phyloP scores from a whole-genome alignment of 1,140 invertebrate species.

The Coenobita brevimanus region DNA sequence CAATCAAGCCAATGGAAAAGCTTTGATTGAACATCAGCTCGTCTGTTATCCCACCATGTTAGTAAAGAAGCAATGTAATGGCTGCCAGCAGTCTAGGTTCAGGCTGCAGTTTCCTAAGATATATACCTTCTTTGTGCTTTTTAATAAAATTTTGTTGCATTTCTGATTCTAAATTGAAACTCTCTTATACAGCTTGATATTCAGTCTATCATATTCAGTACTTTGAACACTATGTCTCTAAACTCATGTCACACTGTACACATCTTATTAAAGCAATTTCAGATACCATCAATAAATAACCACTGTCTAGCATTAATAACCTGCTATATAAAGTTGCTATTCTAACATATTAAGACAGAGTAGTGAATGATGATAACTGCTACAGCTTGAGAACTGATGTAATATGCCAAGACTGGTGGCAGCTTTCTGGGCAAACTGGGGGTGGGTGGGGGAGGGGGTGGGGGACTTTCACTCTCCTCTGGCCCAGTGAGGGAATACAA shows the following conservation, averaged over 20 bases:
- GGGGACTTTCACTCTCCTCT: background rate
- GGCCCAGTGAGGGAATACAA: background rate
- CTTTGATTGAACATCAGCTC: slow-evolving; percentile 15
- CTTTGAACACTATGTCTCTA: no score
- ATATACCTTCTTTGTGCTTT: slow-evolving; percentile 22
- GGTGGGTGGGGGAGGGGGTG: background rate
- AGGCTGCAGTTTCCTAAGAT: background rate
- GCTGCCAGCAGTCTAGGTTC: background rate
- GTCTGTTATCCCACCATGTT: background rate
- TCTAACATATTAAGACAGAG: slow-evolving; percentile 42
- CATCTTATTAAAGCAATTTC: slow-evolving; percentile 1
- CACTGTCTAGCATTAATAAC: slow-evolving; percentile 43
- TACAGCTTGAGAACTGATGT: no score
- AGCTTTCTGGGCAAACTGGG: background rate
- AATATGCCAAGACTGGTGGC: background rate
- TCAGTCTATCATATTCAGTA: no score
- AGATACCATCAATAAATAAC: slow-evolving; percentile 24
- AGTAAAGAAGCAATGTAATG: slow-evolving; percentile 15
- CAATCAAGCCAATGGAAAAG: slow-evolving; percentile 12
- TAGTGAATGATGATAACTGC: background rate
- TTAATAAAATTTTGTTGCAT: background rate
- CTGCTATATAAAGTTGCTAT: slow-evolving; percentile 29
- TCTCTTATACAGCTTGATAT: no score
- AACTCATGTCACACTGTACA: no score
- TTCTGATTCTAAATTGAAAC: background rate